Evolutionary conservation across 1,140 invertebrate genomes (phyloP).

Genomic region (Drosophila setifemur): DNA sequence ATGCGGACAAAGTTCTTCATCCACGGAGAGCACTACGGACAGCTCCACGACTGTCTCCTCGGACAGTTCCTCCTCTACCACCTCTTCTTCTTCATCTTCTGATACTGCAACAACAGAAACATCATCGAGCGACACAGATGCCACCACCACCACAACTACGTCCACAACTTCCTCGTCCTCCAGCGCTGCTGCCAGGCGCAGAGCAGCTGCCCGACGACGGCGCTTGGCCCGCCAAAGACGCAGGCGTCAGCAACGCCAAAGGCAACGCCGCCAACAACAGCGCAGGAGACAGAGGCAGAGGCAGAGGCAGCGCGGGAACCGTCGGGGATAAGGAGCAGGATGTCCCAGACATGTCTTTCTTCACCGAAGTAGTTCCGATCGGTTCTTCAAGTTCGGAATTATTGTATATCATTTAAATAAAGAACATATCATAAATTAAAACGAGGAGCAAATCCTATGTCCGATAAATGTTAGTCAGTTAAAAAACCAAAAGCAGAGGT

Average conservation of each 20-base stretch:
- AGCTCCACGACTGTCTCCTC: neutral
- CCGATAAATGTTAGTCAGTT: no score
- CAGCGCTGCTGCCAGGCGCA: slow-evolving; percentile 10
- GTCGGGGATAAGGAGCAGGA: neutral
- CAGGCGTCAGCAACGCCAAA: slow-evolving; percentile 4
- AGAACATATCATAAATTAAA: no score
- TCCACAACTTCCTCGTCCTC: slow-evolving; percentile 6
- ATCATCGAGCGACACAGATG: no score
- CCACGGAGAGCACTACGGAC: neutral
- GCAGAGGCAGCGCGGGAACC: slow-evolving; percentile 1
- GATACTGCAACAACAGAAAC: neutral
- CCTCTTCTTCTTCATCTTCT: neutral
- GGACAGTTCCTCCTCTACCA: neutral
- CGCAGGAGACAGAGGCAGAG: no score
- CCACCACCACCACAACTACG: neutral
- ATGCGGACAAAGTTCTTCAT: neutral
- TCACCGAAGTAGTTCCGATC: no score
- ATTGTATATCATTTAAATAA: no score
- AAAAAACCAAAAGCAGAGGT: no score
- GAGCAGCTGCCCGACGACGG: neutral
- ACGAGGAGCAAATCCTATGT: no score
- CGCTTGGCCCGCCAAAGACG: slow-evolving; percentile 15
- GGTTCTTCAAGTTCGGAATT: no score
- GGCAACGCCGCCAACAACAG: slow-evolving; percentile 6
- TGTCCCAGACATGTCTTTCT: no score